Conservation (phyloP, 2,888 invertebrate species). For the Drosophila setosimentum region DNA sequence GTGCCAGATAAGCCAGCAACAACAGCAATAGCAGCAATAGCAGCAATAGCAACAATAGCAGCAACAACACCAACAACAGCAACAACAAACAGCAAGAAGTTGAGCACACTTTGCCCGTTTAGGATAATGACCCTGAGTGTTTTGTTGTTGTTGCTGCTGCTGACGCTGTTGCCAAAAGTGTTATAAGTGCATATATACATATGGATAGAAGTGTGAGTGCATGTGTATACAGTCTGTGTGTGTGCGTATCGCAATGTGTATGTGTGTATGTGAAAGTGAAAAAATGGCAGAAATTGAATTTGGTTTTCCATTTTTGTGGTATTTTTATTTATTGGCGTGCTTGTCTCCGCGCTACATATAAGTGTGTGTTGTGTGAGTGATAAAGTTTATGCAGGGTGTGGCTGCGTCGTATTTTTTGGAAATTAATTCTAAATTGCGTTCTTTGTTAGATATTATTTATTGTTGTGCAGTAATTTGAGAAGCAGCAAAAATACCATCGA, state of each 20-base stretch:
- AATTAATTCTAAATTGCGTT: conserved; percentile 5
- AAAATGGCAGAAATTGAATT: conserved; percentile 48
- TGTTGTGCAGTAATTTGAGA: background rate
- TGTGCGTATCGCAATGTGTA: conserved; percentile 24
- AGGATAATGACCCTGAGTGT: conserved; percentile 73
- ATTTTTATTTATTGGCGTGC: conserved; percentile 44
- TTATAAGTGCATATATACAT: conserved; percentile 33
- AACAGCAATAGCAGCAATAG: conserved; percentile 2
- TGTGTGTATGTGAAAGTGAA: conserved; percentile 48
- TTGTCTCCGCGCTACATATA: conserved; percentile 3
- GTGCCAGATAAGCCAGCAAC: conserved; percentile 38
- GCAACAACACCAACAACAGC: conserved; percentile 20
- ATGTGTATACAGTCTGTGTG: background rate
- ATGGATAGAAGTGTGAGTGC: conserved; percentile 15
- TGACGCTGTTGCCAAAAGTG: conserved; percentile 48
- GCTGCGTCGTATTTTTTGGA: conserved; percentile 4
- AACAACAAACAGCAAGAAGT: conserved; percentile 26
- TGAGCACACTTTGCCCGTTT: conserved; percentile 48
- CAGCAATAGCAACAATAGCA: background rate
- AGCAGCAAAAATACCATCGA: background rate
- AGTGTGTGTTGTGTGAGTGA: conserved; percentile 11
- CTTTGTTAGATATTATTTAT: background rate
- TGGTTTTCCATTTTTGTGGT: conserved; percentile 42
- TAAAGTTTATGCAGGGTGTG: conserved; percentile 40
- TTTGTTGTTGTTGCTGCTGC: conserved; percentile 25